Base-by-base conservation (phyloP, 2,797 vertebrate genomes). In the Cynodonichthys magdalenae region DNA sequence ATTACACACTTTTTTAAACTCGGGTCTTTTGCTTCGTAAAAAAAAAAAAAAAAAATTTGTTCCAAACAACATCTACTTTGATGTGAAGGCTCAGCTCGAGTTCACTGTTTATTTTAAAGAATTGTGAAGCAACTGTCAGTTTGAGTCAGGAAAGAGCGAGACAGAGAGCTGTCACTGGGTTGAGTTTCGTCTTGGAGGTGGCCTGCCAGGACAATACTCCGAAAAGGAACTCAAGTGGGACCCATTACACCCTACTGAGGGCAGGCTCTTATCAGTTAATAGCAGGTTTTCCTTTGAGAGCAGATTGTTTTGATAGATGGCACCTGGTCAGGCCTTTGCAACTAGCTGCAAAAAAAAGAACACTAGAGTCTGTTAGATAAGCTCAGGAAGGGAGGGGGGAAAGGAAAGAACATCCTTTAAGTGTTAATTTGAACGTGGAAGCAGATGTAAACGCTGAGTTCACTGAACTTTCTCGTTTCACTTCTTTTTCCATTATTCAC, bases 231-330 rank as follows among this genome's bases (percentile, higher is more conserved):
- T 93, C 87, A 89, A 92, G 81, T 86, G 87, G 89, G 90, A 88
- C 79, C 89, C 85, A 92, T 93, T 91, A 92, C 76, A 75, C 79
- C 81, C 81, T 78, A 68, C 63, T 24, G 74, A 87, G 83, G 84
- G 73, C 88, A 80, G 74, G 71, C 66, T 83, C 89, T 93, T 93
- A 93, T 94, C 92, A 92, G 92, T 89, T 92, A 92, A 93, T 92
- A 88, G 90, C 88, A 89, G 89, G 87, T 89, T 93, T 94, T 90
- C 87, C 82, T 85, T 74, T 53, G 82, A 86, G 89, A 90, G 88
- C 68, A 81, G 85, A 92, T 93, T 90, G 92, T 92, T 93, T 92
- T 91, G 89, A 90, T 90, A 88, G 90, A 93, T 91, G 90, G 82
- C 89, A 91, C 89, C 90, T 90, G 89, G 85, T 89, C 82, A 65